Conservation (phyloP, 1,140 invertebrate species). For the Drosophila seguyi region DNA sequence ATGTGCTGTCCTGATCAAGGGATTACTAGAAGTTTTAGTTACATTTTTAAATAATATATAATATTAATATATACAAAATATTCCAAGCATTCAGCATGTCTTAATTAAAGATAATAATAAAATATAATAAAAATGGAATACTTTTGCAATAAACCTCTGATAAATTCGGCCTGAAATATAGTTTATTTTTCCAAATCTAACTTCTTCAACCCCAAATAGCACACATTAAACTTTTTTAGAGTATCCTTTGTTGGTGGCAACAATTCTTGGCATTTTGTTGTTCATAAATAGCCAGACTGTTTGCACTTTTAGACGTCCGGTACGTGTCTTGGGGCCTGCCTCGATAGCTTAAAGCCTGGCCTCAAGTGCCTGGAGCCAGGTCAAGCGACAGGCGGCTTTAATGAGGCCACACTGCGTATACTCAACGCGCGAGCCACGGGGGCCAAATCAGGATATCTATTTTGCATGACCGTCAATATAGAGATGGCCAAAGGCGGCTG, state of each 20-base stretch:
- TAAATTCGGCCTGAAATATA: not conserved
- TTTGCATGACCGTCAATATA: slow-evolving; percentile 66
- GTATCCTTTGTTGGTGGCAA: slow-evolving; percentile 12
- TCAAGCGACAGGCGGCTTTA: slow-evolving; percentile 34
- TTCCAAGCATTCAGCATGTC: not conserved
- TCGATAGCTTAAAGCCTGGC: slow-evolving; percentile 45
- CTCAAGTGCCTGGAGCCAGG: slow-evolving; percentile 18
- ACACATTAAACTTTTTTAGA: not conserved
- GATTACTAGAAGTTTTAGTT: no score
- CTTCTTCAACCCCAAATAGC: not conserved
- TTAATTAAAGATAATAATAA: not conserved
- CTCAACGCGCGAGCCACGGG: slow-evolving; percentile 32
- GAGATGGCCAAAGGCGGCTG: slow-evolving; percentile 29
- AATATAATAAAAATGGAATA: not conserved
- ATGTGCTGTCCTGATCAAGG: slow-evolving; percentile 6
- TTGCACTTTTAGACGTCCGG: slow-evolving; percentile 47
- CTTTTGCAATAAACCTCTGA: not conserved
- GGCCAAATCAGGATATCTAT: slow-evolving; percentile 43
- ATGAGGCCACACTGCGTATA: slow-evolving; percentile 49
- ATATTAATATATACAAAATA: not conserved
- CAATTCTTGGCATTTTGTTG: slow-evolving; percentile 49
- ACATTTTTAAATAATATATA: no score
- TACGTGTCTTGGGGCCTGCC: slow-evolving; percentile 46
- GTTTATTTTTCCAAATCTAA: not conserved
- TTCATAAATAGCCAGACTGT: slow-evolving; percentile 63